These are phyloP conservation scores for Zingel zingel DNA, from an alignment of 2,113 vertebrate genomes.

Conservation along the genomic window DNA sequence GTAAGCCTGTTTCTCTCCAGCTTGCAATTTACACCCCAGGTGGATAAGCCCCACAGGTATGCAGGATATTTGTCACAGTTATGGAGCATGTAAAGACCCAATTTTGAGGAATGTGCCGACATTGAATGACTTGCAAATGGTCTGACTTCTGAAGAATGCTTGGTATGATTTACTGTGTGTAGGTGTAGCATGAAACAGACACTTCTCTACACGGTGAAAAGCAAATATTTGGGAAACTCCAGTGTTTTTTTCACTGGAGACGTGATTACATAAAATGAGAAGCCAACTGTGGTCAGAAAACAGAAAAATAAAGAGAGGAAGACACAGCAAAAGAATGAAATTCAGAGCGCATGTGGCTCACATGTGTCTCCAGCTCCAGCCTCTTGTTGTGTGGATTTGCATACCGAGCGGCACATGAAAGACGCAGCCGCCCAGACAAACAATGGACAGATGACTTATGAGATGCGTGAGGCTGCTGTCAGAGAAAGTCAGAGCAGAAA, in stretches of 20 bases:
- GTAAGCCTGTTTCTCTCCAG: slow-evolving; percentile 28
- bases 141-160: slow-evolving; percentile 33
- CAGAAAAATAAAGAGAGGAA: slow-evolving; percentile 7
- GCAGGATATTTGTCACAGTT: slow-evolving; percentile 61
- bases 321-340: background rate
- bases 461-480: slow-evolving; percentile 44
- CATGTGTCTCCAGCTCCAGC: slow-evolving; percentile 62
- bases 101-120: slow-evolving; percentile 29
- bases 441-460: slow-evolving; percentile 57
- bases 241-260: slow-evolving; percentile 36
- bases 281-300: slow-evolving; percentile 37
- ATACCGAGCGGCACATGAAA: slow-evolving; percentile 65
- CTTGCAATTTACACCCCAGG: slow-evolving; percentile 47
- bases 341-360: slow-evolving; percentile 62
- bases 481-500: slow-evolving; percentile 51
- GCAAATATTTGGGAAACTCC: slow-evolving; percentile 42
- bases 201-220: background rate
- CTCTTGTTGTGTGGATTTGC: slow-evolving; percentile 50
- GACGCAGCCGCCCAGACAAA: slow-evolving; percentile 46
- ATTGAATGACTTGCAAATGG: slow-evolving; percentile 17
- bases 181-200: background rate
- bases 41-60: slow-evolving; percentile 56
- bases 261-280: slow-evolving; percentile 54
- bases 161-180: slow-evolving; percentile 9
- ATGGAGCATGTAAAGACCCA: slow-evolving; percentile 51